Percentiles rank a stretch among this genome's conserved stretches.
Evolutionary conservation across 2,113 vertebrate species (phyloP).

Genomic region (Boleophthalmus pectinirostris): DNA sequence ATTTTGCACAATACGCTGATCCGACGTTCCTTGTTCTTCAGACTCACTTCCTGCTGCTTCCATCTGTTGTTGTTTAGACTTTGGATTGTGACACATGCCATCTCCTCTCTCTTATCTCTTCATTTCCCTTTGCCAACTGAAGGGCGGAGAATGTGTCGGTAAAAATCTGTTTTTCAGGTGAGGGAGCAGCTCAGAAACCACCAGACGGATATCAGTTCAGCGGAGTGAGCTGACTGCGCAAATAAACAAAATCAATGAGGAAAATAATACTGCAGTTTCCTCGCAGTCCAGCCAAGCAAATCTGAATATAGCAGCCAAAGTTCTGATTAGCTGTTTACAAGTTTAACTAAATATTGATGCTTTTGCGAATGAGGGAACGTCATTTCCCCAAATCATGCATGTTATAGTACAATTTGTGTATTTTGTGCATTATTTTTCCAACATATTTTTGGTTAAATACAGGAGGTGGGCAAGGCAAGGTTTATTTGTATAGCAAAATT

Average conservation of each 20-base stretch:
- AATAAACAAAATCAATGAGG: slow-evolving; percentile 18
- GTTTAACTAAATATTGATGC: background rate
- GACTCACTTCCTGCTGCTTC: slow-evolving; percentile 2
- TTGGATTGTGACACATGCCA: slow-evolving; percentile 5
- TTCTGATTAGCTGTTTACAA: slow-evolving; percentile 13
- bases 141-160: background rate
- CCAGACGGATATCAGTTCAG: background rate
- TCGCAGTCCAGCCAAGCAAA: background rate
- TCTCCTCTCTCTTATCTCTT: slow-evolving; percentile 14
- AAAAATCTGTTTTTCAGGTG: slow-evolving; percentile 14
- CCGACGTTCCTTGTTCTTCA: background rate
- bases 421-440: background rate
- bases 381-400: background rate
- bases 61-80: slow-evolving; percentile 2
- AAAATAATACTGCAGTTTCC: background rate
- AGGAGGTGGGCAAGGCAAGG: no score
- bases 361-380: background rate
- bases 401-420: background rate
- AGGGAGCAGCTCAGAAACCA: background rate
- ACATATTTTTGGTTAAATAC: no score
- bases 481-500: no score
- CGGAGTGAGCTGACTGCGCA: slow-evolving; percentile 5
- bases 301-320: slow-evolving; percentile 5
- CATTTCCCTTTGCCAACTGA: background rate
- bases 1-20: background rate